phyloP scores from a whole-genome alignment of 1,140 invertebrate genomes.

The Protaetia brevitarsis region DNA sequence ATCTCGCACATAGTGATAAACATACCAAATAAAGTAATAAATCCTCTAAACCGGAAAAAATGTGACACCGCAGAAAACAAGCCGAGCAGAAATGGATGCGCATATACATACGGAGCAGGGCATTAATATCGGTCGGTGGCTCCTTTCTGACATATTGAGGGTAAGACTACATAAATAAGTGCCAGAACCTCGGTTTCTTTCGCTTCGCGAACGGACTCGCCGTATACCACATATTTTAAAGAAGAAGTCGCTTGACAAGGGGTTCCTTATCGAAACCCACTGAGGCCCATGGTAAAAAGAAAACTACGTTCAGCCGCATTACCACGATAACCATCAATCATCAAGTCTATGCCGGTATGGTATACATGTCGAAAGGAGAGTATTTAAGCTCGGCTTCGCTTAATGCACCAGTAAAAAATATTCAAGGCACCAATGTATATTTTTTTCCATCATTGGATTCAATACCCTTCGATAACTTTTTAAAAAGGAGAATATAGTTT shows the following conservation, averaged over 20 bases:
- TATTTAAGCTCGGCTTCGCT: too few relatives aligned
- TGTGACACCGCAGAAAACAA: not conserved
- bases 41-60: not conserved
- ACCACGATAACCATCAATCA: too few relatives aligned
- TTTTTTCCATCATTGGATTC: too few relatives aligned
- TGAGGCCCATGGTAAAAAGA: too few relatives aligned
- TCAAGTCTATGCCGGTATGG: too few relatives aligned
- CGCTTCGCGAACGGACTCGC: not conserved
- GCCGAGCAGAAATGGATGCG: not conserved
- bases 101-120: not conserved
- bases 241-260: conserved; percentile 15
- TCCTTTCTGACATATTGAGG: conserved; percentile 7
- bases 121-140: not conserved
- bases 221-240: conserved; percentile 13
- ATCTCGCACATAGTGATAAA: too few relatives aligned
- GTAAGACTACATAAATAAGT: conserved; percentile 6
- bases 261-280: not conserved
- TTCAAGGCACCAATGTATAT: too few relatives aligned
- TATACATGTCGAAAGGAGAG: too few relatives aligned
- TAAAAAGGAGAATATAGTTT: too few relatives aligned
- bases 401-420: too few relatives aligned
- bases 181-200: not conserved
- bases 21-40: conserved; percentile 1
- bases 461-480: too few relatives aligned
- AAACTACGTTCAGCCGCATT: too few relatives aligned